A percentile compares a stretch with the other conserved stretches of the same genome.
phyloP scores from a whole-genome alignment of 2,797 vertebrate species.

The Acanthis flammea region DNA sequence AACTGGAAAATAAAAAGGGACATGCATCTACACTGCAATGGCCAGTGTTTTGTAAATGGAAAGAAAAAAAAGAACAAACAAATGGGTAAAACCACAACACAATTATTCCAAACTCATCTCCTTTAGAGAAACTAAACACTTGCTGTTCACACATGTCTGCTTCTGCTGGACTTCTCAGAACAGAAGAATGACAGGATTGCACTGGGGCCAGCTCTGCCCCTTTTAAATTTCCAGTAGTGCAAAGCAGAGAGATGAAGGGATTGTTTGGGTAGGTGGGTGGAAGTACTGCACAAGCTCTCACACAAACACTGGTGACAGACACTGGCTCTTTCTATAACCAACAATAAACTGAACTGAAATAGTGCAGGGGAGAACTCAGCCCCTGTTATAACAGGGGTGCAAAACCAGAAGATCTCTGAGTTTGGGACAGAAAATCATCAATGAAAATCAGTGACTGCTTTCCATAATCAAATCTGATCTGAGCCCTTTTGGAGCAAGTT shows the following conservation, averaged over 20 bases:
- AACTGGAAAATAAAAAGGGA: neutral
- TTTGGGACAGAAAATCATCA: neutral
- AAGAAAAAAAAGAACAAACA: neutral
- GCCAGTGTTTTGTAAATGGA: neutral
- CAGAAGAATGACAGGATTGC: neutral
- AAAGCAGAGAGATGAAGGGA: neutral
- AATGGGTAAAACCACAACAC: neutral
- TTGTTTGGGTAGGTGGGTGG: neutral
- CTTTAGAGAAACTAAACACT: neutral
- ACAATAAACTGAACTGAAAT: neutral
- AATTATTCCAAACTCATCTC: neutral
- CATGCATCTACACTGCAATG: neutral
- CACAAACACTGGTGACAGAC: neutral
- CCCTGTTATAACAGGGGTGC: neutral
- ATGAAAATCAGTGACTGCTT: neutral
- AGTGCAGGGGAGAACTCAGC: neutral
- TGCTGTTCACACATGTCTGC: neutral
- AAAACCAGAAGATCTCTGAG: neutral
- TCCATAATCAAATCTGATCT: neutral
- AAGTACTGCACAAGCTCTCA: neutral
- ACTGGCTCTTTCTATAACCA: neutral
- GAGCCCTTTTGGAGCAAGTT: neutral
- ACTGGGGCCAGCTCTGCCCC: neutral
- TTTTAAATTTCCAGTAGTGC: neutral
- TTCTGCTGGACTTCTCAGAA: neutral